These are phyloP conservation scores for Circaetus cinerascens DNA, from an alignment of 2,113 vertebrate genomes.

Conservation along the genomic window DNA sequence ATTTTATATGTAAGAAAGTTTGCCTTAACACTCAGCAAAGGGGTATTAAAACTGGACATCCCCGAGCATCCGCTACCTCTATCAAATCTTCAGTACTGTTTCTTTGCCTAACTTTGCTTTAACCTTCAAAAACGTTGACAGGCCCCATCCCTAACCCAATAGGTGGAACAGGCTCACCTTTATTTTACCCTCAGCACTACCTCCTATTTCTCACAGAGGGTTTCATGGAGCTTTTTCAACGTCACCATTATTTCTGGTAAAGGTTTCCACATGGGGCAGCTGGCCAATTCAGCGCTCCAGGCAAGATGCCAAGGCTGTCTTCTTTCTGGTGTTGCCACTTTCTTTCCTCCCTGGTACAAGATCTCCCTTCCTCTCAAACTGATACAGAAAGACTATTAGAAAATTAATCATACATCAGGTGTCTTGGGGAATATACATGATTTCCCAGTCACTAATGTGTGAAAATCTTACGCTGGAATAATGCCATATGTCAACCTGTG, in stretches of 20 bases:
- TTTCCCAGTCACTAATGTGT: constrained; percentile 42
- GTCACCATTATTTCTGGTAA: neutral
- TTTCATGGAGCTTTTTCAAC: neutral
- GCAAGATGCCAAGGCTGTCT: constrained; percentile 13
- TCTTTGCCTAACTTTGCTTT: neutral
- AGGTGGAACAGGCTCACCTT: neutral
- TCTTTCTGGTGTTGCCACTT: neutral
- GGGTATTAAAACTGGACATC: neutral
- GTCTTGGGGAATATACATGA: constrained; percentile 41
- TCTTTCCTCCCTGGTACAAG: neutral
- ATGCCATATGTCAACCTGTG: constrained; percentile 36
- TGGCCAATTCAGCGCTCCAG: constrained; percentile 5
- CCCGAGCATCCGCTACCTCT: neutral
- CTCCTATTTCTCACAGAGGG: neutral
- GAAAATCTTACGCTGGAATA: constrained; percentile 37
- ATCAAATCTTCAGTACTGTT: neutral
- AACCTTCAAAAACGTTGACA: neutral
- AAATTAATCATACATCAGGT: constrained; percentile 45
- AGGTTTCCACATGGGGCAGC: neutral
- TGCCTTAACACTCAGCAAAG: neutral
- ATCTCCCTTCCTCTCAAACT: neutral
- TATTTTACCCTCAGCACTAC: neutral
- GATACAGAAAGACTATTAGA: constrained; percentile 30
- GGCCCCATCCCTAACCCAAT: neutral
- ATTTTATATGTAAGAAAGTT: neutral